A percentile compares a stretch with the other conserved stretches of the same genome.
Evolutionary conservation across 2,113 vertebrate species (phyloP).

Genomic region (Dicaeum eximium): DNA sequence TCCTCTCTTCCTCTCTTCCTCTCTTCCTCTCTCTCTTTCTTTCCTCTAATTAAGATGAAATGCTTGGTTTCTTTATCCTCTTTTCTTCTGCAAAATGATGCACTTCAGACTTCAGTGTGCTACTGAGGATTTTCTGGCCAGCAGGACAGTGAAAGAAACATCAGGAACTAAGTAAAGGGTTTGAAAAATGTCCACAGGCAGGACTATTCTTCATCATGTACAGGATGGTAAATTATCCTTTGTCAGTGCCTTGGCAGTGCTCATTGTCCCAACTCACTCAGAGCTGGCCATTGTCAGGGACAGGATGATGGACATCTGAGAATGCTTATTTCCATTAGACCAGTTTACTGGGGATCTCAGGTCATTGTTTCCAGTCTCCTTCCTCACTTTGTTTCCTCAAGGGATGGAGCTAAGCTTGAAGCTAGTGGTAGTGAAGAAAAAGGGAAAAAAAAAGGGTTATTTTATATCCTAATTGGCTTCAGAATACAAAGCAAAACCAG

Average conservation of each 20-base stretch:
- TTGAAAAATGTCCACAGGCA: background rate
- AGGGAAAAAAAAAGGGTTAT: background rate
- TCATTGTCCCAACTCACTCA: background rate
- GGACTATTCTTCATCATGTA: background rate
- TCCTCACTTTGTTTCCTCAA: background rate
- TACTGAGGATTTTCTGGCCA: background rate
- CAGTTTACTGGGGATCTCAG: background rate
- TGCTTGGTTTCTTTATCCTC: background rate
- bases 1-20: no score
- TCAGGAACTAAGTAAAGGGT: background rate
- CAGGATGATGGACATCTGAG: background rate
- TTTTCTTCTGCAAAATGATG: background rate
- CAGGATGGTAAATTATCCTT: background rate
- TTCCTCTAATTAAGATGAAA: background rate
- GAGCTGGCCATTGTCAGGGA: background rate
- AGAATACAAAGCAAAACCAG: background rate
- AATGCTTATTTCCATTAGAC: background rate
- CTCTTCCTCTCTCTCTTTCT: accelerated
- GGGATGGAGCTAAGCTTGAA: background rate
- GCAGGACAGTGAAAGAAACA: background rate
- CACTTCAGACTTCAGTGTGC: background rate
- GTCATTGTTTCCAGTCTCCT: background rate
- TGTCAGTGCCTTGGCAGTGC: background rate
- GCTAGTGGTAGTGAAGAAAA: background rate
- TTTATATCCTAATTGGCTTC: background rate